Evolutionary conservation across 2,797 vertebrate species (phyloP).

Genomic region (Gymnopithys bicolor): DNA sequence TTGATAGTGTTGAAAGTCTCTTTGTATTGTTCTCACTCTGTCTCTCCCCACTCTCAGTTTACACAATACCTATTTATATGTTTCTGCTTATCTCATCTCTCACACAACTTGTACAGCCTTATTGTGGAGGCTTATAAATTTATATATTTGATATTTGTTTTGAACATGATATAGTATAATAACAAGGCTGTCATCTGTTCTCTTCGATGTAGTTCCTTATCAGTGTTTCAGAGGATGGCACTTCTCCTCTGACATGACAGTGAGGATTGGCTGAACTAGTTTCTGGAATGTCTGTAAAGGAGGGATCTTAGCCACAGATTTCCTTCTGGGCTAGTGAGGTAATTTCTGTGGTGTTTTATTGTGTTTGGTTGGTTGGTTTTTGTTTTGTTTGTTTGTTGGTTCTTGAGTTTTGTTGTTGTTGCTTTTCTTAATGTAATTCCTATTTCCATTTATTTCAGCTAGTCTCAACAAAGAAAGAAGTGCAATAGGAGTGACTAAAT

Average conservation of each 20-base stretch:
- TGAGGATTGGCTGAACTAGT: background rate
- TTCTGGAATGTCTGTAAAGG: background rate
- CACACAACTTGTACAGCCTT: background rate
- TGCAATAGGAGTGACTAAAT: background rate
- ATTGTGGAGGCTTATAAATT: background rate
- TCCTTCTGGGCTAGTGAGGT: background rate
- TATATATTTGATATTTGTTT: slow-evolving; percentile 27
- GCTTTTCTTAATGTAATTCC: background rate
- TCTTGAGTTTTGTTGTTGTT: background rate
- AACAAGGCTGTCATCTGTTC: background rate
- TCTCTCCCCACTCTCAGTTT: background rate
- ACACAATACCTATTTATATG: background rate
- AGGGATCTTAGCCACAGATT: background rate
- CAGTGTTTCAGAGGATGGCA: background rate
- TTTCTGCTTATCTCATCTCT: slow-evolving; percentile 31
- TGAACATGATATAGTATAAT: background rate
- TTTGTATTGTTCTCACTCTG: background rate
- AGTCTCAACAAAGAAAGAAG: background rate
- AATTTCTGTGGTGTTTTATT: background rate
- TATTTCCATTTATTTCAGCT: background rate
- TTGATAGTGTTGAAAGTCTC: background rate
- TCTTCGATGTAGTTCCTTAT: background rate
- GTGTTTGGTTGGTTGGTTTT: background rate
- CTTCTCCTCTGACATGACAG: background rate
- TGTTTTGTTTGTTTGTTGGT: background rate